Evolutionary conservation across 2,888 invertebrate species (phyloP).

Genomic region (Acleris sparsana): DNA sequence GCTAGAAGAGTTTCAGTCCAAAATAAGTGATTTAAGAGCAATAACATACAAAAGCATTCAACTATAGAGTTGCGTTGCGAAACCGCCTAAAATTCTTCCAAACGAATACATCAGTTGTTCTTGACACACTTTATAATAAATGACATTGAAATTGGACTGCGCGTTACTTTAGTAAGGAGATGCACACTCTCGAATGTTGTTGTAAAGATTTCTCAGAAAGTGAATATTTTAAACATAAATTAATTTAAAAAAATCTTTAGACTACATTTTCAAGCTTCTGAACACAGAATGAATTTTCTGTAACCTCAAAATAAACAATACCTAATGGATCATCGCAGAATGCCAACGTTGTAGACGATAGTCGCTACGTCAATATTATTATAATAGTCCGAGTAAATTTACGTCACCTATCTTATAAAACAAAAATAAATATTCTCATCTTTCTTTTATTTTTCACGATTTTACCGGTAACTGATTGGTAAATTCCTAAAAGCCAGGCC

Average conservation of each 20-base stretch:
- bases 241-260: not conserved
- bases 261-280: not conserved
- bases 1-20: too few species aligned
- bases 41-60: too few species aligned
- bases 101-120: slow-evolving; percentile 33
- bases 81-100: slow-evolving; percentile 33
- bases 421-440: too few species aligned
- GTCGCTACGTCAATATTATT: not conserved
- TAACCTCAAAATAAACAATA: not conserved
- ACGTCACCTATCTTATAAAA: not conserved
- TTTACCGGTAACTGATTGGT: not conserved
- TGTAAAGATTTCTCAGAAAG: slow-evolving; percentile 4
- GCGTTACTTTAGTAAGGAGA: slow-evolving; percentile 19
- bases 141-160: slow-evolving; percentile 27
- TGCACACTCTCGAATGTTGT: slow-evolving; percentile 2
- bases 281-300: not conserved
- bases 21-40: too few species aligned
- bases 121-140: slow-evolving; percentile 38
- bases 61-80: slow-evolving; percentile 6
- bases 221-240: not conserved
- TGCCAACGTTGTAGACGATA: not conserved
- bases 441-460: not conserved
- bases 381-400: not conserved
- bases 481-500: not conserved
- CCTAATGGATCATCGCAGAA: not conserved